These are phyloP conservation scores for Xenentodon cancila DNA, from an alignment of 2,797 vertebrate genomes.

Conservation along the genomic window DNA sequence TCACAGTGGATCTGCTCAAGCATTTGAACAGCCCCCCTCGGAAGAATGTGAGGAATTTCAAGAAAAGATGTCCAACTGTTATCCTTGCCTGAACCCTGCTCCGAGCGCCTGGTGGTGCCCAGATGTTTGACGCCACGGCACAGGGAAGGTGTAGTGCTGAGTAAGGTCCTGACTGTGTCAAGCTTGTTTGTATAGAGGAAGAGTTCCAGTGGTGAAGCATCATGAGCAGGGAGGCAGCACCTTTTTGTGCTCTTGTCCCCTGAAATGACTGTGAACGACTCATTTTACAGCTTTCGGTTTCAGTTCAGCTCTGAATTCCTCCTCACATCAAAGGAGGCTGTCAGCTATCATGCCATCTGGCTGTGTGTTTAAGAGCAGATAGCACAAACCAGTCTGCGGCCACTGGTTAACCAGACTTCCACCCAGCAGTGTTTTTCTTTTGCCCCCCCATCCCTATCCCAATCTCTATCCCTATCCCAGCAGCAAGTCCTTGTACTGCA, in stretches of 20 bases:
- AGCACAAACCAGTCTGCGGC: slow-evolving; percentile 74
- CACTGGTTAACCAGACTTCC: slow-evolving; percentile 75
- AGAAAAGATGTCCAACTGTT: slow-evolving; percentile 69
- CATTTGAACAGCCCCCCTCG: slow-evolving; percentile 37
- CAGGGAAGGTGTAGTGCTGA: slow-evolving; percentile 36
- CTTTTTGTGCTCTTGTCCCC: slow-evolving; percentile 5
- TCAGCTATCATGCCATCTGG: slow-evolving; percentile 48
- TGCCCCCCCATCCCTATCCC: background rate
- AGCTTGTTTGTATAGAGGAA: slow-evolving; percentile 30
- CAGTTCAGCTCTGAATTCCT: slow-evolving; percentile 34
- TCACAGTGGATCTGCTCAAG: slow-evolving; percentile 58
- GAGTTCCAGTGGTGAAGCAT: background rate
- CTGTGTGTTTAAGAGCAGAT: slow-evolving; percentile 69
- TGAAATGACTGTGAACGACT: slow-evolving; percentile 36
- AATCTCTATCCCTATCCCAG: background rate
- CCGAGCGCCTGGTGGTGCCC: slow-evolving; percentile 48
- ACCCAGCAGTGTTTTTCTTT: slow-evolving; percentile 46
- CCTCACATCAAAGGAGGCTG: slow-evolving; percentile 61
- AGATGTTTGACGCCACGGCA: slow-evolving; percentile 67
- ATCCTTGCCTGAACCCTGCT: slow-evolving; percentile 64
- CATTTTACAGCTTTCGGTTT: slow-evolving; percentile 51
- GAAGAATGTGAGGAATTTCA: slow-evolving; percentile 71
- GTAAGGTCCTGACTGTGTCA: slow-evolving; percentile 30
- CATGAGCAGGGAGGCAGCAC: background rate
- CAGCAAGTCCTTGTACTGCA: slow-evolving; percentile 9